Evolutionary conservation across 2,888 invertebrate genomes (phyloP).

Genomic region (Leptinotarsa juncta): DNA sequence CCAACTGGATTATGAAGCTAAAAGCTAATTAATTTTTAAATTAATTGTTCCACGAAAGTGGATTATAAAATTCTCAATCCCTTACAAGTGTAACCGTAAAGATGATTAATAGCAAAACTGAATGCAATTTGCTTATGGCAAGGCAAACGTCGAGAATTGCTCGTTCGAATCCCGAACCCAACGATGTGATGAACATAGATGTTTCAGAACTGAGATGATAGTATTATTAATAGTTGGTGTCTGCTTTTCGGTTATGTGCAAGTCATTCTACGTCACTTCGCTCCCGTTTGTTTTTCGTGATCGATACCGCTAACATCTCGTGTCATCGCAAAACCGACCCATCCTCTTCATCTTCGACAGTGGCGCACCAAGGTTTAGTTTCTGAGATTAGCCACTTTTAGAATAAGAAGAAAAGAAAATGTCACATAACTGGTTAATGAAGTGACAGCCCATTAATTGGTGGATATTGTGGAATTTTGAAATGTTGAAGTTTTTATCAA

Average conservation of each 20-base stretch:
- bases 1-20: slow-evolving; percentile 15
- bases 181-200: slow-evolving; percentile 63
- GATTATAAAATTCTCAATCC: slow-evolving; percentile 43
- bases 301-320: slow-evolving; percentile 64
- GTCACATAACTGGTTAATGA: too few relatives aligned
- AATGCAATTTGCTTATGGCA: slow-evolving; percentile 51
- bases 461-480: too few relatives aligned
- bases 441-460: too few relatives aligned
- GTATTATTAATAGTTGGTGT: slow-evolving; percentile 66
- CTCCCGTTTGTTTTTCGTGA: slow-evolving; percentile 63
- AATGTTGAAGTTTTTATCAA: too few relatives aligned
- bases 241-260: slow-evolving; percentile 64
- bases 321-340: slow-evolving; percentile 60
- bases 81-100: slow-evolving; percentile 43
- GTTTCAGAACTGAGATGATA: slow-evolving; percentile 63
- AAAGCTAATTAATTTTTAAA: slow-evolving; percentile 41
- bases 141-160: slow-evolving; percentile 41
- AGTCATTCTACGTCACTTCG: slow-evolving; percentile 65
- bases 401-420: neutral
- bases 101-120: slow-evolving; percentile 51
- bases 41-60: slow-evolving; percentile 31
- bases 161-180: slow-evolving; percentile 58
- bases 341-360: slow-evolving; percentile 47
- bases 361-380: slow-evolving; percentile 24
- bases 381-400: neutral